A percentile compares a stretch with the other conserved stretches of the same genome.
phyloP scores from a whole-genome alignment of 2,888 invertebrate species.

The Melinaea menophilus region DNA sequence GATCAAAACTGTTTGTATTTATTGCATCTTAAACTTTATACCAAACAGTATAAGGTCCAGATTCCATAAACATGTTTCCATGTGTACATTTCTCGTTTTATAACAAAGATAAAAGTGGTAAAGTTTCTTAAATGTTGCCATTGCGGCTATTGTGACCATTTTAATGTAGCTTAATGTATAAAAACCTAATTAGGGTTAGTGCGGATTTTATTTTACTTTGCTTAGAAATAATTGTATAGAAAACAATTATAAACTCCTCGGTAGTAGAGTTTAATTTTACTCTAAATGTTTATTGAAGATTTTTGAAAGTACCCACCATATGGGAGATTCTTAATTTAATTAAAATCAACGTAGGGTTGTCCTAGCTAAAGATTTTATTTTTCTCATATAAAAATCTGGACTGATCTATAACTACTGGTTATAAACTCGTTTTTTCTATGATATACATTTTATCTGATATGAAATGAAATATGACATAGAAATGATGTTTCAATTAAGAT shows the following conservation, averaged over 20 bases:
- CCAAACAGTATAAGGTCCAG: neutral
- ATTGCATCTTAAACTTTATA: conserved; percentile 2
- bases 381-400: too few species aligned
- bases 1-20: conserved; percentile 6
- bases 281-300: too few species aligned
- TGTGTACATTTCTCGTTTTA: conserved; percentile 6
- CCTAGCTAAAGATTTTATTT: too few species aligned
- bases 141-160: conserved; percentile 1
- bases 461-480: too few species aligned
- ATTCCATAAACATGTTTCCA: neutral
- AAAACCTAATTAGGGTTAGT: conserved; percentile 6
- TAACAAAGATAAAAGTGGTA: conserved; percentile 9
- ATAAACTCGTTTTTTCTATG: too few species aligned
- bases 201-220: conserved; percentile 1
- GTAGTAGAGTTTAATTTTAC: neutral
- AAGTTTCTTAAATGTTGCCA: conserved; percentile 9
- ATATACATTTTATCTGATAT: too few species aligned
- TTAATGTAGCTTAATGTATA: conserved; percentile 8
- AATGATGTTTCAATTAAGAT: too few species aligned
- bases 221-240: neutral
- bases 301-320: too few species aligned
- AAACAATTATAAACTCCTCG: neutral
- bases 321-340: too few species aligned
- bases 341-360: too few species aligned
- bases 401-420: too few species aligned